A percentile compares a stretch with the other conserved stretches of the same genome.
Evolutionary conservation across 2,113 vertebrate genomes (phyloP).

Genomic region (Montifringilla adamsi): DNA sequence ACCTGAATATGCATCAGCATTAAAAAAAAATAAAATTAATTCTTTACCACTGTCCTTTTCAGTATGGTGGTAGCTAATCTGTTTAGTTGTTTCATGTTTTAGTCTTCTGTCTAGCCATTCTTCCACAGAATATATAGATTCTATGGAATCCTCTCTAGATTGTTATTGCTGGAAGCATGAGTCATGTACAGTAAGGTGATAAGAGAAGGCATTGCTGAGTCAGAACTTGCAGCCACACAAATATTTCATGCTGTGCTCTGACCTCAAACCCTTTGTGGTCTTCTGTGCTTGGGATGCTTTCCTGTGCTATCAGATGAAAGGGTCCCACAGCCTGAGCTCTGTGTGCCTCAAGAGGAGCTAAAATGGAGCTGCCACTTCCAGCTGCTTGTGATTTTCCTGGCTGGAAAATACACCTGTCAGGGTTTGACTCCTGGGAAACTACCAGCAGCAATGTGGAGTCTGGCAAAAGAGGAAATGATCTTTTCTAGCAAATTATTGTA

Average conservation of each 20-base stretch:
- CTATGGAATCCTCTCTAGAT: neutral
- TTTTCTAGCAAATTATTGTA: neutral
- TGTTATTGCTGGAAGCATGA: neutral
- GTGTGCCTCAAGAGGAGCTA: neutral
- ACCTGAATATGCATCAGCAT: neutral
- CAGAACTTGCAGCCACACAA: neutral
- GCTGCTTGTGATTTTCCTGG: neutral
- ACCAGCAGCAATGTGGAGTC: neutral
- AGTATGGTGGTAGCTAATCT: neutral
- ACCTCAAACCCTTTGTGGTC: neutral
- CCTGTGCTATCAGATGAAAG: neutral
- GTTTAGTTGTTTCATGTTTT: neutral
- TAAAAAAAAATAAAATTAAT: neutral
- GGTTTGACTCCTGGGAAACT: neutral
- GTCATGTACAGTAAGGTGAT: neutral
- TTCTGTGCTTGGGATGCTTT: neutral
- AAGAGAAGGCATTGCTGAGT: neutral
- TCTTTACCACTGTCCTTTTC: neutral
- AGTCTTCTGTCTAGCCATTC: neutral
- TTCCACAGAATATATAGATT: neutral
- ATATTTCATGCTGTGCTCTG: neutral
- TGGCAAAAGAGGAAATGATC: neutral
- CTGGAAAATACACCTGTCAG: neutral
- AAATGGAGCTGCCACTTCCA: neutral
- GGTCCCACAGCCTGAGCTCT: neutral